Evolutionary conservation across 2,797 vertebrate genomes (phyloP), one percentile per base, ranked within the genome.

Genomic region (Staurois parvus): DNA sequence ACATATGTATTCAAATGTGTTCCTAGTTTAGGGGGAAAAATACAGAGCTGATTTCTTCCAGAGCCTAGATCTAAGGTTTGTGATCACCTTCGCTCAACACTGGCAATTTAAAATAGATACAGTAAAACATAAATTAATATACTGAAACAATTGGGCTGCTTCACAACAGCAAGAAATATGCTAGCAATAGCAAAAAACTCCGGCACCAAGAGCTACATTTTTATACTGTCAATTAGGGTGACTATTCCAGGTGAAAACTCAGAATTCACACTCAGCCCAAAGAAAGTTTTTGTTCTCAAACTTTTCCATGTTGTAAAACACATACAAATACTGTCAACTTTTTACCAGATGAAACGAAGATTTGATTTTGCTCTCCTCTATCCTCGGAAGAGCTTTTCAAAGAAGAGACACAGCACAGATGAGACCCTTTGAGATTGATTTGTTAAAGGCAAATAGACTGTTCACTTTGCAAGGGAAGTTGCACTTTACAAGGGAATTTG

Each of bases 1-100:
- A 80, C 69, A 80, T 80, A 80, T 56, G 45, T 80, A 80, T 80
- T 80, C 67, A 80, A 80, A 80, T 80, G 67, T 80, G 67, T 80
- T 80, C 78, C 78, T 32, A 69, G 67, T 70, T 80, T 66, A 21
- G 64, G 64, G 26, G 28, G 64, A 67, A 37, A 70, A 56, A 80
- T 79, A 68, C n/a, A 80, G 67, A 70, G 67, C 78, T 52, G 21
- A 34, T 70, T 70, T 48, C 78, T 32, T 80, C 68, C 78, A 80
- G 42, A 24, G 42, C 64, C 29, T 80, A 48, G 66, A 80, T 80
- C 42, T 80, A 24, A 80, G 48, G 68, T 80, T 70, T 80, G 48
- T 80, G 78, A 80, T 80, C 78, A 70, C 68, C 48, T 56, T 79
- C 67, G 45, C 67, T 80, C 78, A 70, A 66, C 64, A 19, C 28